Evolutionary conservation across 2,113 vertebrate genomes (phyloP).

Genomic region (Amblyopsis rosae): DNA sequence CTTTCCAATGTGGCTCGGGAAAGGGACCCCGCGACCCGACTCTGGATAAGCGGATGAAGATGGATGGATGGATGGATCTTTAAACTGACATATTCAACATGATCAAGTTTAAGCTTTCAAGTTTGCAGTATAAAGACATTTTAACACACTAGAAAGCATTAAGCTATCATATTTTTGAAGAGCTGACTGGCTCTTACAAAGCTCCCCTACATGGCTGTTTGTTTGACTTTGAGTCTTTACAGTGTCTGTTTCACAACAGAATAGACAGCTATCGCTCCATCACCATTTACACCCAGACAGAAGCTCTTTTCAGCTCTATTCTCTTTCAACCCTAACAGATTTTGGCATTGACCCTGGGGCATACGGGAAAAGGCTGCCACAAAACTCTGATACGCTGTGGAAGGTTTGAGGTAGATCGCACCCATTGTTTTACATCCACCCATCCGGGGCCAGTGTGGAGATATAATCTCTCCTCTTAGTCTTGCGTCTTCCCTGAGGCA

Average conservation of each 20-base stretch:
- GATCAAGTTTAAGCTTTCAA: no score
- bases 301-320: constrained; percentile 14
- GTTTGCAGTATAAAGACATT: no score
- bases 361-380: constrained; percentile 22
- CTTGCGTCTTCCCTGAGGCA: no score
- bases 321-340: constrained; percentile 31
- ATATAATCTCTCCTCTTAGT: no score
- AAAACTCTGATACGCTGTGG: constrained; percentile 30
- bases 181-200: neutral
- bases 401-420: neutral
- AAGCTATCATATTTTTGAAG: neutral
- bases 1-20: no score
- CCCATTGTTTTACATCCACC: neutral
- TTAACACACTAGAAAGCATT: no score
- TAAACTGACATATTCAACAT: no score
- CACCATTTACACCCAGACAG: constrained; percentile 17
- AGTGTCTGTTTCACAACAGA: constrained; percentile 11
- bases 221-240: constrained; percentile 1
- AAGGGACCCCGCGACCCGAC: no score
- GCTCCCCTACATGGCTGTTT: neutral
- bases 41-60: no score
- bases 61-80: no score
- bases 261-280: constrained; percentile 24
- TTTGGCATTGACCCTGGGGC: constrained; percentile 31
- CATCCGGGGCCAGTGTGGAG: no score